These are phyloP conservation scores for Acanthurus lineatus DNA, from an alignment of 2,797 vertebrate species.

Conservation along the genomic window DNA sequence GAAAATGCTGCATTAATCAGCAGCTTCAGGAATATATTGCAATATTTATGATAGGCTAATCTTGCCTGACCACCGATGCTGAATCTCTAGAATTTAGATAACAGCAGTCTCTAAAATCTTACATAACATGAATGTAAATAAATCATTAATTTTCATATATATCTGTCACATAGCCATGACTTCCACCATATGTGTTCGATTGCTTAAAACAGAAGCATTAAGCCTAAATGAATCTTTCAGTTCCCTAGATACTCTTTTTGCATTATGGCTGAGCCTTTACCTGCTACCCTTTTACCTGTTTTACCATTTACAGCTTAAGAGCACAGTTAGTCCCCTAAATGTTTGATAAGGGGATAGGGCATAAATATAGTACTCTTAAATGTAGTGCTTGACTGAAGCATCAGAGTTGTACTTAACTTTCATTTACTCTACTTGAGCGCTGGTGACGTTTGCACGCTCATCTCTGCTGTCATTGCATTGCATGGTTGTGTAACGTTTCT, in stretches of 20 bases:
- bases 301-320: neutral
- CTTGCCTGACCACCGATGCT: neutral
- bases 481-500: conserved; percentile 56
- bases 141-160: neutral
- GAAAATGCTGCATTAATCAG: conserved; percentile 9
- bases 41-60: neutral
- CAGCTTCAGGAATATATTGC: neutral
- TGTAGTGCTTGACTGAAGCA: neutral
- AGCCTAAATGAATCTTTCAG: neutral
- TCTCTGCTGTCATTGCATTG: conserved; percentile 22
- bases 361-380: conserved; percentile 15
- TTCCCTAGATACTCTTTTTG: neutral
- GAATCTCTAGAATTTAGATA: neutral
- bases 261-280: neutral
- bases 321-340: conserved; percentile 16
- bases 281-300: conserved; percentile 2
- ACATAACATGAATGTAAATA: neutral
- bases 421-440: neutral
- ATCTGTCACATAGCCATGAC: neutral
- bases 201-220: neutral
- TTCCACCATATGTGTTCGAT: neutral
- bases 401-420: neutral
- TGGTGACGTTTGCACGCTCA: neutral
- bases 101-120: neutral
- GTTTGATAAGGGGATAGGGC: conserved; percentile 25